Conservation (phyloP, 2,888 invertebrate species). For the Andrena flavipes region DNA sequence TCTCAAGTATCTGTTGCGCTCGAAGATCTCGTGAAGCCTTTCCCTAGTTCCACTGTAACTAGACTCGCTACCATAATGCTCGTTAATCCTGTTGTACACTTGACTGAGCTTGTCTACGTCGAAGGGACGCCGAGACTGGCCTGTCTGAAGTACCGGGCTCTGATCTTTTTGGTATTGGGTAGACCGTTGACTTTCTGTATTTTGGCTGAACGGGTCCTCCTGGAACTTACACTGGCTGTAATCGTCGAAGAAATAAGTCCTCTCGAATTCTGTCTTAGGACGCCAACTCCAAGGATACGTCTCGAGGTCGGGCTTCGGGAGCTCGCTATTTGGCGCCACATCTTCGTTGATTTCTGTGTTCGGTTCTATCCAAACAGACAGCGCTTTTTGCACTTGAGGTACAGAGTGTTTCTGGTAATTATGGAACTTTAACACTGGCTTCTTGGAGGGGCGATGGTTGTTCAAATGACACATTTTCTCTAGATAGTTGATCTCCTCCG, state of each 20-base stretch:
- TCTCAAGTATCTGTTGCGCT: constrained; percentile 80
- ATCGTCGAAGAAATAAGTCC: constrained; percentile 75
- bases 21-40: constrained; percentile 82
- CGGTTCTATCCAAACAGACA: constrained; percentile 47
- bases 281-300: constrained; percentile 75
- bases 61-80: constrained; percentile 13
- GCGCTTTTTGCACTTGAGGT: constrained; percentile 74
- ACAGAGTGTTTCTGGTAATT: constrained; percentile 74
- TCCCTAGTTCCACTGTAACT: constrained; percentile 78
- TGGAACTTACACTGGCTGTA: constrained; percentile 28
- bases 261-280: constrained; percentile 80
- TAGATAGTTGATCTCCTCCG: constrained; percentile 76
- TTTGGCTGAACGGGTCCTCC: not conserved
- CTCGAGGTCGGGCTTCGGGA: not conserved
- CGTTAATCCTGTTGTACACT: constrained; percentile 10
- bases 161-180: not conserved
- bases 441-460: constrained; percentile 27
- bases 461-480: constrained; percentile 64
- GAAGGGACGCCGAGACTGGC: not conserved
- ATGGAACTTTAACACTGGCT: constrained; percentile 1
- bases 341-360: not conserved
- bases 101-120: constrained; percentile 15
- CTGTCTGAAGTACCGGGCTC: not conserved
- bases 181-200: not conserved
- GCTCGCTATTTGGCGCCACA: not conserved